Conservation (phyloP, 2,113 vertebrate genomes). For the Heterochromis multidens region DNA sequence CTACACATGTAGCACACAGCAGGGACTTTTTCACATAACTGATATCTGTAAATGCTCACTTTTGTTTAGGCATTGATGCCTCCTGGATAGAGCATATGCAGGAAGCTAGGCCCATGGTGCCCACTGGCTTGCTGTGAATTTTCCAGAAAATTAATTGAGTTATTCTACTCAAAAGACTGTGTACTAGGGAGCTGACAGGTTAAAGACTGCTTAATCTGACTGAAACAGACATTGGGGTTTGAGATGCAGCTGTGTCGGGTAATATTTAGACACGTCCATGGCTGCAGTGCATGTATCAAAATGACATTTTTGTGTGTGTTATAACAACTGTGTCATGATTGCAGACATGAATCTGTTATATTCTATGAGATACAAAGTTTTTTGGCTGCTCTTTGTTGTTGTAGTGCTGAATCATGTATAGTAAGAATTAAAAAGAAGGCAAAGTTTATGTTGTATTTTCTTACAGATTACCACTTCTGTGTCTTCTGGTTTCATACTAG, state of each 20-base stretch:
- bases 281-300: background rate
- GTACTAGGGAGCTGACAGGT: background rate
- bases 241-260: background rate
- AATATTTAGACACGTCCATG: background rate
- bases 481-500: background rate
- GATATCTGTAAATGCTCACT: background rate
- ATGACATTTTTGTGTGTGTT: background rate
- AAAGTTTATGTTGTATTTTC: background rate
- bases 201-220: background rate
- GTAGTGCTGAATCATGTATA: background rate
- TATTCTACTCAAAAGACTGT: background rate
- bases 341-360: slow-evolving; percentile 21
- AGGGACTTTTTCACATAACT: background rate
- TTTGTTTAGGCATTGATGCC: background rate
- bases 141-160: background rate
- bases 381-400: slow-evolving; percentile 19
- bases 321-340: slow-evolving; percentile 9
- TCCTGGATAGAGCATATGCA: background rate
- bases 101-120: background rate
- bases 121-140: background rate
- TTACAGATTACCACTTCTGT: background rate
- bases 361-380: slow-evolving; percentile 20
- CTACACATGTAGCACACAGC: background rate
- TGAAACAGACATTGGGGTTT: background rate
- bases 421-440: background rate